phyloP scores from a whole-genome alignment of 2,113 vertebrate genomes.

The Apteryx mantelli region DNA sequence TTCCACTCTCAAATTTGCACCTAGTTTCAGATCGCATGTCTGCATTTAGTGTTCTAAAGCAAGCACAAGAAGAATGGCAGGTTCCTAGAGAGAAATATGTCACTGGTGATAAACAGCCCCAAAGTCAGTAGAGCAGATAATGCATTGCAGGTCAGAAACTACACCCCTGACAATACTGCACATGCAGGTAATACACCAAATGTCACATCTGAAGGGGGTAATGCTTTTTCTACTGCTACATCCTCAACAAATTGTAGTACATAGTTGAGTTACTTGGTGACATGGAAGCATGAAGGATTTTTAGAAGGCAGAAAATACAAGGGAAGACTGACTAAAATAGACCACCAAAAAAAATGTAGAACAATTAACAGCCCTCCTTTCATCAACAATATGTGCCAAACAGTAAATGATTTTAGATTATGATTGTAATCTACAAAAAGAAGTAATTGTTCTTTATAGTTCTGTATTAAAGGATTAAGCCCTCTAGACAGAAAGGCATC shows the following conservation, averaged over 20 bases:
- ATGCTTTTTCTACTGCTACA: constrained; percentile 49
- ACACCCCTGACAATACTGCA: constrained; percentile 56
- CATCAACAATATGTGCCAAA: constrained; percentile 18
- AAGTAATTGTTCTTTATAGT: constrained; percentile 44
- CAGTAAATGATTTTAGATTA: constrained; percentile 22
- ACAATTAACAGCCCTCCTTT: constrained; percentile 15
- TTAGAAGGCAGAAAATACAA: constrained; percentile 14
- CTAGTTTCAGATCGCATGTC: constrained; percentile 18
- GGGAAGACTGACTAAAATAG: background rate
- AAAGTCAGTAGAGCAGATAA: constrained; percentile 72
- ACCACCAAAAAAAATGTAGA: background rate
- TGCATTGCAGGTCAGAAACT: constrained; percentile 71
- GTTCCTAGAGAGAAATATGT: constrained; percentile 64
- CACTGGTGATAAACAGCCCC: constrained; percentile 62
- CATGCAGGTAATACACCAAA: constrained; percentile 59
- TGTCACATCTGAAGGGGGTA: constrained; percentile 63
- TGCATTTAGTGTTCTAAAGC: constrained; percentile 48
- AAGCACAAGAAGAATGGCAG: constrained; percentile 57
- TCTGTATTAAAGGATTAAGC: constrained; percentile 41
- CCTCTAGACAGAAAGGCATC: constrained; percentile 26
- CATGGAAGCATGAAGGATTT: constrained; percentile 29
- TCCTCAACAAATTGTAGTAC: constrained; percentile 59
- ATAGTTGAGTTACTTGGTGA: constrained; percentile 43
- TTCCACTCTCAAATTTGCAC: constrained; percentile 38
- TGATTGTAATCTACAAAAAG: constrained; percentile 16